phyloP scores from a whole-genome alignment of 2,113 vertebrate species.

The Solea senegalensis region DNA sequence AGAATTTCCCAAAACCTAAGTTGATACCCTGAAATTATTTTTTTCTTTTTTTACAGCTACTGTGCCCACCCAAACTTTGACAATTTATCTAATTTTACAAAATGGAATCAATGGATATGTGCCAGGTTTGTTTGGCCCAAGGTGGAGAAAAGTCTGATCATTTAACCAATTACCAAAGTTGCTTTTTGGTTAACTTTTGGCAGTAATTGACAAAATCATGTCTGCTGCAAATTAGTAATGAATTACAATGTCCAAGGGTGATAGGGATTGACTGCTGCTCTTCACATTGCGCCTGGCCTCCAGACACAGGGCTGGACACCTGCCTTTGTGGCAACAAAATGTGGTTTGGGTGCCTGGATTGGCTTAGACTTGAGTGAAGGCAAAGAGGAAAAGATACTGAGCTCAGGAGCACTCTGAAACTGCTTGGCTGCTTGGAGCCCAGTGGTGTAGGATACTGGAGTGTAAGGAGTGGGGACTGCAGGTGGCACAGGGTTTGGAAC shows the following conservation, averaged over 20 bases:
- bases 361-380: slow-evolving; percentile 68
- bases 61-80: too few relatives aligned
- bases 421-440: slow-evolving; percentile 80
- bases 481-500: slow-evolving; percentile 60
- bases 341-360: slow-evolving; percentile 91
- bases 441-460: slow-evolving; percentile 66
- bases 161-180: slow-evolving; percentile 16
- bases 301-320: slow-evolving; percentile 91
- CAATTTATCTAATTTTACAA: not conserved
- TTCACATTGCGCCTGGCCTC: slow-evolving; percentile 89
- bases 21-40: too few relatives aligned
- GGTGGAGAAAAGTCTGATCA: too few relatives aligned
- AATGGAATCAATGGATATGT: not conserved
- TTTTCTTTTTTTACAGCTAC: too few relatives aligned
- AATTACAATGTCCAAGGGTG: slow-evolving; percentile 16
- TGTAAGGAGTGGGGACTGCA: slow-evolving; percentile 67
- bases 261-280: slow-evolving; percentile 46
- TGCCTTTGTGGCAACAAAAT: slow-evolving; percentile 89
- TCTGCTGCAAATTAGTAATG: not conserved
- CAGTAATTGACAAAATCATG: not conserved
- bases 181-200: not conserved
- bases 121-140: not conserved
- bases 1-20: too few relatives aligned
- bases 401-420: slow-evolving; percentile 84
- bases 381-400: slow-evolving; percentile 71